Percentiles rank a stretch among this genome's conserved stretches.
Conservation (phyloP, 2,888 invertebrate species). For the Malacosoma neustria region DNA sequence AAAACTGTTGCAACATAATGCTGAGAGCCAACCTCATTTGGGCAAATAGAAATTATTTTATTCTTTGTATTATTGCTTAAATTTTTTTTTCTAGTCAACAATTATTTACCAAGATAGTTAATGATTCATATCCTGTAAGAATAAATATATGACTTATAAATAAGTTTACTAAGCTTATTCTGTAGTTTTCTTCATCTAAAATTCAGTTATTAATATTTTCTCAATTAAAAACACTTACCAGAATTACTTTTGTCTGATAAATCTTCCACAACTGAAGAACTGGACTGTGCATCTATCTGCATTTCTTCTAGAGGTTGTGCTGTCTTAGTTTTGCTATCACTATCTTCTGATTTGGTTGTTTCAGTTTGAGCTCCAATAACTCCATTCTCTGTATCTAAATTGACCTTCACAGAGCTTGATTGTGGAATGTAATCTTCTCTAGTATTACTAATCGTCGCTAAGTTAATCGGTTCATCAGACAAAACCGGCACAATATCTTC, state of each 20-base stretch:
- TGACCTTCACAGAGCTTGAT: conserved; percentile 20
- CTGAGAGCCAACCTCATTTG: too few relatives aligned
- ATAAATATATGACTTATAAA: too few relatives aligned
- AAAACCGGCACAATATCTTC: conserved; percentile 42
- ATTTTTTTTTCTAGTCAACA: too few relatives aligned
- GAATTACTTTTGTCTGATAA: conserved; percentile 55
- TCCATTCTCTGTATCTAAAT: conserved; percentile 36
- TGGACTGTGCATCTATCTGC: conserved; percentile 55
- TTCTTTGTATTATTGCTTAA: too few relatives aligned
- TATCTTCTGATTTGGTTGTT: conserved; percentile 29
- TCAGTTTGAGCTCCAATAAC: conserved; percentile 33
- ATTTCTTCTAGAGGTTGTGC: conserved; percentile 46
- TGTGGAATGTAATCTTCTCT: conserved; percentile 57
- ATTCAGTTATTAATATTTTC: too few relatives aligned
- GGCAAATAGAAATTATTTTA: too few relatives aligned
- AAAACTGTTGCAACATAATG: background rate
- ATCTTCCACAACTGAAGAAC: conserved; percentile 47
- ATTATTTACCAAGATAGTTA: too few relatives aligned
- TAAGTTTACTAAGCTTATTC: too few relatives aligned
- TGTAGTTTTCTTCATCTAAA: too few relatives aligned
- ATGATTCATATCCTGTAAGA: too few relatives aligned
- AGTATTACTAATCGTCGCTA: conserved; percentile 48
- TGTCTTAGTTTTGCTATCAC: conserved; percentile 26
- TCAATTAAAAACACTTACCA: conserved; percentile 28
- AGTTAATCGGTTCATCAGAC: conserved; percentile 60